Evolutionary conservation across 2,888 invertebrate species (phyloP).

Genomic region (Penaeus monodon): DNA sequence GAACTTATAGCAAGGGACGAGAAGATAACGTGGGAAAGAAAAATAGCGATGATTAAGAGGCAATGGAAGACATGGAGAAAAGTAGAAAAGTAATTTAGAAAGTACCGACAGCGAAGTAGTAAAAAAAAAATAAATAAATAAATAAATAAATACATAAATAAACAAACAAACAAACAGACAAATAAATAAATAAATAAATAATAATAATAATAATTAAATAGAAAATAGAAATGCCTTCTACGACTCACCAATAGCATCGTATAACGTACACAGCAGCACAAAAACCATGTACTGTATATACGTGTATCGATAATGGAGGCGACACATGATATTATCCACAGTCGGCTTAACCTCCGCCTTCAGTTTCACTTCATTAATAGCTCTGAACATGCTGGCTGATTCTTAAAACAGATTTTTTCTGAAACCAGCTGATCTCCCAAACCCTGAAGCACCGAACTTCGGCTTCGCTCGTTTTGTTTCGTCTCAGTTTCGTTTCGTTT

Average conservation of each 20-base stretch:
- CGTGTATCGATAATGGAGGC: constrained; percentile 62
- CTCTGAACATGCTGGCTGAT: constrained; percentile 17
- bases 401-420: too few species aligned
- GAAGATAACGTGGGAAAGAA: not conserved
- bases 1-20: not conserved
- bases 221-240: not conserved
- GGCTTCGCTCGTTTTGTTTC: too few species aligned
- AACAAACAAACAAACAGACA: not conserved
- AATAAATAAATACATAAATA: not conserved
- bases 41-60: not conserved
- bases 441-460: too few species aligned
- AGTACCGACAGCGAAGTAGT: not conserved
- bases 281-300: constrained; percentile 46
- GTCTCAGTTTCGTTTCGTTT: too few species aligned
- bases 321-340: constrained; percentile 61
- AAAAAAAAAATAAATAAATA: not conserved
- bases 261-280: constrained; percentile 50
- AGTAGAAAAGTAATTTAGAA: not conserved
- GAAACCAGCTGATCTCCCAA: too few species aligned
- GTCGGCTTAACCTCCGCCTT: constrained; percentile 53
- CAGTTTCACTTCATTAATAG: constrained; percentile 41
- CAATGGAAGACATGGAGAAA: not conserved
- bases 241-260: constrained; percentile 57
- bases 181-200: not conserved
- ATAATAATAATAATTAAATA: too few species aligned